Base-by-base conservation (phyloP, 1,140 invertebrate genomes). In the Drosophila mojavensis region DNA sequence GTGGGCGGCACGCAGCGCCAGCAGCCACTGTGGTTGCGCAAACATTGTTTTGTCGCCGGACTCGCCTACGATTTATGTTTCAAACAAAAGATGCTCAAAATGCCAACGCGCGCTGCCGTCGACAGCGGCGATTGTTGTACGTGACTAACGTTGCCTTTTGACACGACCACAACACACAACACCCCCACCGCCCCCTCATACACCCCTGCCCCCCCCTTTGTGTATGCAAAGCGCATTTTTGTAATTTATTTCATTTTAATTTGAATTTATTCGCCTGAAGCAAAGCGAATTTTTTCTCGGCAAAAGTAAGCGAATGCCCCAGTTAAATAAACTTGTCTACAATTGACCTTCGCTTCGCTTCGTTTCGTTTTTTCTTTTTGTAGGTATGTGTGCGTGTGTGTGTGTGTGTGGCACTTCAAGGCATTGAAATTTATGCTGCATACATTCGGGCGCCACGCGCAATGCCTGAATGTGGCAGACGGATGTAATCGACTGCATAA, bases 211-310 rank as follows among this genome's bases (percentile, higher is more conserved):
- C 47, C 6, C 11, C 15, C 45, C 33, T 30, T 15, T 17, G 41
- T 45, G 64, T 68, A 61, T 68, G 20, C 15, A 24, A 26, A 53
- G 62, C 45, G 73, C 75, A 78, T 75, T 81, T 75, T 71, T 81
- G 75, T 67, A 78, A 85, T 86, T 79, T 86, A 85, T 85, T 79
- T 86, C 67, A 65, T 66, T 85, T 85, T 76, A 81, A 86, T 85
- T 85, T 86, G 69, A 86, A 81, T 81, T 86, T 85, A 86, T 86
- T 78, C 78, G 55, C 63, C 43, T 43, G 1, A 5, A 28, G 20
- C 20, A 54, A 11, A 50, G 39, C 28, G 45, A 48, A 67, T 47
- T 50, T 24, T 50, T 47, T 47, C 24, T 53, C 13, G 56, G 41
- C 17, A n/a, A 33, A 53, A 36, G 45, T 30, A 15, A 28, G 9